A percentile compares a stretch with the other conserved stretches of the same genome.
Evolutionary conservation across 2,113 vertebrate species (phyloP).

Genomic region (Pseudorectes ferrugineus): DNA sequence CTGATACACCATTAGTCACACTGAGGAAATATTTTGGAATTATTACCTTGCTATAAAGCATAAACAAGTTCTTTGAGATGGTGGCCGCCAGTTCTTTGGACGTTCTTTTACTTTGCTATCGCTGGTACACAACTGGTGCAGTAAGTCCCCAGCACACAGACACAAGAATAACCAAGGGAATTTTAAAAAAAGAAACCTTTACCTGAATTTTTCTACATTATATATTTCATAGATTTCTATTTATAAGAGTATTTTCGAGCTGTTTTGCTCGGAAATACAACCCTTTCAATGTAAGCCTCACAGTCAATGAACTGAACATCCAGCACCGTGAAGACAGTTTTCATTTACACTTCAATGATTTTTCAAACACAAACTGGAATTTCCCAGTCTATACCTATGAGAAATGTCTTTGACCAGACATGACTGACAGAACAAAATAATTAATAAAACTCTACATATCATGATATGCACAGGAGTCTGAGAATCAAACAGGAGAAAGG

Average conservation of each 20-base stretch:
- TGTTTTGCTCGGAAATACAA: background rate
- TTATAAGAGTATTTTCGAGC: background rate
- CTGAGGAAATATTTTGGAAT: background rate
- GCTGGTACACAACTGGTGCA: background rate
- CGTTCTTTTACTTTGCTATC: accelerated
- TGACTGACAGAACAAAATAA: background rate
- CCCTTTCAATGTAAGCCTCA: background rate
- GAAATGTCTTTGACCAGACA: background rate
- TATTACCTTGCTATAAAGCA: background rate
- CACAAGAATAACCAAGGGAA: background rate
- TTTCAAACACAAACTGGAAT: background rate
- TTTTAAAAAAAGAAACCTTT: background rate
- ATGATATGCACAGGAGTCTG: background rate
- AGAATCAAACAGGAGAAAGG: background rate
- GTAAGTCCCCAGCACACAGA: background rate
- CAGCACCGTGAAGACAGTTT: background rate
- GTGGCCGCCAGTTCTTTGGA: background rate
- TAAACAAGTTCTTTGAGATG: background rate
- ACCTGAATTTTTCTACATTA: background rate
- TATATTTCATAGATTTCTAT: background rate
- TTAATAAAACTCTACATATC: background rate
- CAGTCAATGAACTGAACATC: background rate
- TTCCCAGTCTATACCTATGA: background rate
- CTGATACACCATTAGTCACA: background rate
- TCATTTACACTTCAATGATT: background rate